phyloP scores from a whole-genome alignment of 2,888 invertebrate genomes.

The Lasiommata megera region DNA sequence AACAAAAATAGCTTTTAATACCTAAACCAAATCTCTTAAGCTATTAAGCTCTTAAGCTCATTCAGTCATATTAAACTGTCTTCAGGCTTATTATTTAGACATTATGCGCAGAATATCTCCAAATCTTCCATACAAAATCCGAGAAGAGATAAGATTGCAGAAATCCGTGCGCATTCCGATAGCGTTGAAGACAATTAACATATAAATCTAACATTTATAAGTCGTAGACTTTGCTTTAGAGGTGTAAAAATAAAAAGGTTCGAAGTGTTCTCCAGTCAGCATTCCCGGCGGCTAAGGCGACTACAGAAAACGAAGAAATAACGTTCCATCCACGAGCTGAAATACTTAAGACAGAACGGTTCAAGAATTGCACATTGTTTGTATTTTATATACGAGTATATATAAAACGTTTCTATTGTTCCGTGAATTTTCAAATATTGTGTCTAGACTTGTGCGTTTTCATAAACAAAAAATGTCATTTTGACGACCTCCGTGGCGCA shows the following conservation, averaged over 20 bases:
- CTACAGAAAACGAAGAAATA: slow-evolving; percentile 67
- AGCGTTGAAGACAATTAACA: slow-evolving; percentile 41
- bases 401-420: slow-evolving; percentile 38
- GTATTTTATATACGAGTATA: slow-evolving; percentile 43
- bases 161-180: not conserved
- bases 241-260: slow-evolving; percentile 57
- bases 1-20: too few species aligned
- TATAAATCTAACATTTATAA: slow-evolving; percentile 61
- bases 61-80: too few species aligned
- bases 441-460: not conserved
- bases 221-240: slow-evolving; percentile 56
- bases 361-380: slow-evolving; percentile 58
- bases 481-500: too few species aligned
- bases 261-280: slow-evolving; percentile 49
- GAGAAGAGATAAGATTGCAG: not conserved
- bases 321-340: slow-evolving; percentile 57
- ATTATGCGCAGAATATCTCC: not conserved
- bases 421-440: slow-evolving; percentile 22
- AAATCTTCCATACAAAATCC: too few species aligned
- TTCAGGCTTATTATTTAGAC: too few species aligned
- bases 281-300: slow-evolving; percentile 57
- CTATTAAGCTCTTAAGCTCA: too few species aligned
- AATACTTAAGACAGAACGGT: slow-evolving; percentile 59
- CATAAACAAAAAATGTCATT: not conserved
- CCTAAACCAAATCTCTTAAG: too few species aligned